These are phyloP conservation scores for Fragum sueziense DNA, from an alignment of 2,888 invertebrate species.

Conservation along the genomic window DNA sequence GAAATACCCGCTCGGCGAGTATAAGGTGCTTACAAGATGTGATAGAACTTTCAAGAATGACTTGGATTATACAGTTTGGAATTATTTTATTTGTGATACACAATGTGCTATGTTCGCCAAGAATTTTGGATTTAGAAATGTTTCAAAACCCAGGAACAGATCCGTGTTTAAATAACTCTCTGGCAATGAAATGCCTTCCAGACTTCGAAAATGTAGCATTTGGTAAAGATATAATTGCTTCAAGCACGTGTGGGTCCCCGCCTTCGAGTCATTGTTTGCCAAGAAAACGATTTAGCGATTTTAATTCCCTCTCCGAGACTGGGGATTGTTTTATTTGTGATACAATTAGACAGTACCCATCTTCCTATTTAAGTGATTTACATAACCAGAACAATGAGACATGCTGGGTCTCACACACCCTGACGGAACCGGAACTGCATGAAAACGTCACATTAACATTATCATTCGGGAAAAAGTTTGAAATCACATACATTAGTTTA, in stretches of 20 bases:
- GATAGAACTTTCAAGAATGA: conserved; percentile 2
- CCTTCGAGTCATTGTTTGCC: conserved; percentile 80
- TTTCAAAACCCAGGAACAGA: conserved; percentile 55
- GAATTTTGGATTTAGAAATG: conserved; percentile 53
- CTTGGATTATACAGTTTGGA: conserved; percentile 11
- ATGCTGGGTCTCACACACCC: conserved; percentile 95
- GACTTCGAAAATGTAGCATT: conserved; percentile 99
- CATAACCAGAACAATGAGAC: conserved; percentile 98
- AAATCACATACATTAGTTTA: conserved; percentile 97
- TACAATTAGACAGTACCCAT: conserved; percentile 88
- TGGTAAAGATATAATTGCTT: conserved; percentile 90
- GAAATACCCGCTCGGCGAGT: neutral
- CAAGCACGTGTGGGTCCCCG: conserved; percentile 94
- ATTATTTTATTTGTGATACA: conserved; percentile 23
- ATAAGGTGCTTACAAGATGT: conserved; percentile 5
- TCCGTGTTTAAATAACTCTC: conserved; percentile 48
- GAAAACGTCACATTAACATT: conserved; percentile 95
- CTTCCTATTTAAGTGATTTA: conserved; percentile 93
- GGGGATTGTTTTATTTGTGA: conserved; percentile 90
- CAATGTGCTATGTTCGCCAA: conserved; percentile 2
- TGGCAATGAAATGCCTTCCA: conserved; percentile 89
- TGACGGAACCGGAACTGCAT: conserved; percentile 88
- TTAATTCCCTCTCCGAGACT: neutral
- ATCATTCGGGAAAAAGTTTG: conserved; percentile 97
- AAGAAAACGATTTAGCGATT: conserved; percentile 73